These are phyloP conservation scores for Limenitis camilla DNA, from an alignment of 2,888 invertebrate genomes.

Conservation along the genomic window DNA sequence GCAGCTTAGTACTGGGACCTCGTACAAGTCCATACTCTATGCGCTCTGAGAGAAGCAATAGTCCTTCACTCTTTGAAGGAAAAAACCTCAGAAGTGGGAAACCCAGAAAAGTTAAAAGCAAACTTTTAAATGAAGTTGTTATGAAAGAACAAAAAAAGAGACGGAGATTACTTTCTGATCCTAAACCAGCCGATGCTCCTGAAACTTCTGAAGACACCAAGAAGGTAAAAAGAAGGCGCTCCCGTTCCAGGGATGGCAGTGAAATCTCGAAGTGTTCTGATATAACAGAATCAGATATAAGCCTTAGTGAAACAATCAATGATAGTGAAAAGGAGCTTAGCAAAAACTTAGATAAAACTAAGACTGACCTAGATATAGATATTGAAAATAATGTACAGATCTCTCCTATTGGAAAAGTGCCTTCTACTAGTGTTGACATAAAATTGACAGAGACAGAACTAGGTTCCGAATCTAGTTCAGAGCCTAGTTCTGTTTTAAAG, in stretches of 20 bases:
- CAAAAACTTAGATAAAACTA: slow-evolving; percentile 71
- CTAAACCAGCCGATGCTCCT: slow-evolving; percentile 54
- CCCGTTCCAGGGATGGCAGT: slow-evolving; percentile 72
- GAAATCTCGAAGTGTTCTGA: slow-evolving; percentile 78
- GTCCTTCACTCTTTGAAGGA: slow-evolving; percentile 63
- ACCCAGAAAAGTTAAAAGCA: slow-evolving; percentile 75
- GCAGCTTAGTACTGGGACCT: slow-evolving; percentile 53
- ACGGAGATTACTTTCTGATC: slow-evolving; percentile 72
- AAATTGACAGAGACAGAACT: slow-evolving; percentile 57
- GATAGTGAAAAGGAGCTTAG: slow-evolving; percentile 65
- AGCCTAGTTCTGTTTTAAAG: slow-evolving; percentile 52
- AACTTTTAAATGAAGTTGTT: slow-evolving; percentile 74
- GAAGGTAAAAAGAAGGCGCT: slow-evolving; percentile 63
- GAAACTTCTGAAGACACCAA: slow-evolving; percentile 58
- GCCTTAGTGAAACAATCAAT: slow-evolving; percentile 72
- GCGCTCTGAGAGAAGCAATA: slow-evolving; percentile 74
- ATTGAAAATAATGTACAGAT: slow-evolving; percentile 73
- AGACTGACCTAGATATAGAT: slow-evolving; percentile 74
- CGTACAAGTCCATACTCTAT: slow-evolving; percentile 76
- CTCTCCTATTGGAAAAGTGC: slow-evolving; percentile 72
- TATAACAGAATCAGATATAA: slow-evolving; percentile 76
- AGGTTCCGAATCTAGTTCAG: slow-evolving; percentile 51
- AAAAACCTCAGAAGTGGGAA: slow-evolving; percentile 79
- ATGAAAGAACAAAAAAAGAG: slow-evolving; percentile 72
- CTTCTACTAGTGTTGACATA: slow-evolving; percentile 63